Conservation (phyloP, 2,888 invertebrate species). For the Coelogynopora nodosa region DNA sequence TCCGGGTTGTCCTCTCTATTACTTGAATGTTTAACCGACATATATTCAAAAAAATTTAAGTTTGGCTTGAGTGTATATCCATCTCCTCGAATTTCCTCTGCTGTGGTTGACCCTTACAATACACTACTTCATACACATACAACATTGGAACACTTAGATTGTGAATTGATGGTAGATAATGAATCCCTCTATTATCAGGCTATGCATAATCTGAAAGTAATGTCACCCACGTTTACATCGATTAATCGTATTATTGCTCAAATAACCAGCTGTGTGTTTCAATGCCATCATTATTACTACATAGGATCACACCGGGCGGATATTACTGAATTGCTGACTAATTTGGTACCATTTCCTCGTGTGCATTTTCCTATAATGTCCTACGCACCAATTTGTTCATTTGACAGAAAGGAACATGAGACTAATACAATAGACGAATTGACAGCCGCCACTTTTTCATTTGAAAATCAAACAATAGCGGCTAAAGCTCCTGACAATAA, state of each 20-base stretch:
- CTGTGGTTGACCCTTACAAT: slow-evolving; percentile 37
- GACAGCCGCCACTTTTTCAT: background rate
- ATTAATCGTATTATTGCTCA: slow-evolving; percentile 35
- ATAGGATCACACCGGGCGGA: slow-evolving; percentile 28
- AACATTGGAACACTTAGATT: slow-evolving; percentile 35
- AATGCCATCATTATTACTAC: slow-evolving; percentile 28
- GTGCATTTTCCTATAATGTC: slow-evolving; percentile 39
- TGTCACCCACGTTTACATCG: slow-evolving; percentile 11
- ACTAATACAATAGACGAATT: background rate
- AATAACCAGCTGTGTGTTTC: slow-evolving; percentile 32
- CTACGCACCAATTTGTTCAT: slow-evolving; percentile 16
- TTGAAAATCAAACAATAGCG: slow-evolving; percentile 1
- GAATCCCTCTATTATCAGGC: slow-evolving; percentile 35
- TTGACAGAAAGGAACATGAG: slow-evolving; percentile 20
- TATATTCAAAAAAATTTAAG: slow-evolving; percentile 33
- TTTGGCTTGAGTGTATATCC: slow-evolving; percentile 38
- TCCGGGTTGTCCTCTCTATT: slow-evolving; percentile 35
- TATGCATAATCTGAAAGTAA: background rate
- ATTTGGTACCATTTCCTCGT: slow-evolving; percentile 35
- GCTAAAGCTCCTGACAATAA: background rate
- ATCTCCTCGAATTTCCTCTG: slow-evolving; percentile 16
- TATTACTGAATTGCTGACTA: slow-evolving; percentile 36
- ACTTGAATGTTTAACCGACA: slow-evolving; percentile 25
- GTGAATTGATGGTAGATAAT: slow-evolving; percentile 35
- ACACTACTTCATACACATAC: slow-evolving; percentile 36